Conservation (phyloP, 2,113 vertebrate genomes). For the Solea solea region DNA sequence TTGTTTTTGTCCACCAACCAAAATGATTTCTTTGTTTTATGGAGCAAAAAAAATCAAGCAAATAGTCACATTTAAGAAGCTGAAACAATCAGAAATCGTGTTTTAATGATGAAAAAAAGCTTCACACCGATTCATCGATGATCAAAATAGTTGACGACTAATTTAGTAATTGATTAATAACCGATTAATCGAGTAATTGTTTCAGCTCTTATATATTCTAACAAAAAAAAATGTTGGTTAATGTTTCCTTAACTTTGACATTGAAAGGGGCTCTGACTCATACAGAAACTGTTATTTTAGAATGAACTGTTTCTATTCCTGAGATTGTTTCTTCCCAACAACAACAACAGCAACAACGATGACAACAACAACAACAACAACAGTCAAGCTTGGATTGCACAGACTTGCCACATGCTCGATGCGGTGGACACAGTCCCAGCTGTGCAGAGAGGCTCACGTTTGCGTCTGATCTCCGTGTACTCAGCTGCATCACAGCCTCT, state of each 20-base stretch:
- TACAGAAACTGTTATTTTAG: neutral
- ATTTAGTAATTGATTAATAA: too few species aligned
- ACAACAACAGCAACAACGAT: slow-evolving; percentile 7
- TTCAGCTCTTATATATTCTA: too few species aligned
- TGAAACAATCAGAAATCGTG: too few species aligned
- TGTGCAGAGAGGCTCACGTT: slow-evolving; percentile 47
- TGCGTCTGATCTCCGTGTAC: slow-evolving; percentile 60
- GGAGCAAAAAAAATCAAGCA: too few species aligned
- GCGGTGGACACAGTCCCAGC: slow-evolving; percentile 54
- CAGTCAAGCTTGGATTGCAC: slow-evolving; percentile 18
- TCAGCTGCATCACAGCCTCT: slow-evolving; percentile 60
- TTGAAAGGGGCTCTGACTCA: slow-evolving; percentile 5
- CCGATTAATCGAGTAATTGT: too few species aligned
- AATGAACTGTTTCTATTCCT: slow-evolving; percentile 25
- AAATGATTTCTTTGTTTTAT: too few species aligned
- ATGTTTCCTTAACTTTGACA: neutral
- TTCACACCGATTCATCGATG: too few species aligned
- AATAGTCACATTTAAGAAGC: too few species aligned
- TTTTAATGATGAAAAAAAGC: too few species aligned
- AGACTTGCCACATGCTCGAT: slow-evolving; percentile 55
- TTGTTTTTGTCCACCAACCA: too few species aligned
- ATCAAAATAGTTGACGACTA: too few species aligned
- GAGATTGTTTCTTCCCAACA: slow-evolving; percentile 16
- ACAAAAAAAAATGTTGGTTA: too few species aligned
- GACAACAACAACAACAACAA: slow-evolving; percentile 2